phyloP scores from a whole-genome alignment of 1,140 invertebrate genomes.

The Drosophila baimaii region DNA sequence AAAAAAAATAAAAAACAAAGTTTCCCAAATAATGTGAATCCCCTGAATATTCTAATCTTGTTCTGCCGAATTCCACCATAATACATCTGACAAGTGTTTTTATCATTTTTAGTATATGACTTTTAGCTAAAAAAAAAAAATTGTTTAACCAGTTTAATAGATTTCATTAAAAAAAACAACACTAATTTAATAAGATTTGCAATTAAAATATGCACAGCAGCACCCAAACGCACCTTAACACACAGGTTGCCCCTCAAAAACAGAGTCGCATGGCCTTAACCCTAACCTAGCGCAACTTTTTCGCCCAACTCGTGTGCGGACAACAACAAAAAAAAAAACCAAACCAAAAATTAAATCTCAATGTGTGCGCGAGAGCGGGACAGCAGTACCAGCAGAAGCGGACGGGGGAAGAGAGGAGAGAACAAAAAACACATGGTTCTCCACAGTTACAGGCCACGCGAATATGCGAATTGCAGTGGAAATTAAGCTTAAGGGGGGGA shows the following conservation, averaged over 20 bases:
- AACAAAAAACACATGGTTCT: constrained; percentile 42
- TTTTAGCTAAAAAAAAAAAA: not conserved
- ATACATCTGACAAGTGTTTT: not conserved
- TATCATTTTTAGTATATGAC: not conserved
- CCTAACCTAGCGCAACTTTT: constrained; percentile 74
- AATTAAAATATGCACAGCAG: not conserved
- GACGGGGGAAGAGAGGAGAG: constrained; percentile 2
- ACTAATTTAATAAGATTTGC: not conserved
- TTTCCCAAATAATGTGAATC: not conserved
- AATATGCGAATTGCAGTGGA: constrained; percentile 20
- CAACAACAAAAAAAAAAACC: constrained; percentile 15
- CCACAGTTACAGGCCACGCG: constrained; percentile 42
- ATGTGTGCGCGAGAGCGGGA: constrained; percentile 14
- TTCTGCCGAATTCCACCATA: not conserved
- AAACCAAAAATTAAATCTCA: constrained; percentile 7
- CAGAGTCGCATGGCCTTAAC: constrained; percentile 68
- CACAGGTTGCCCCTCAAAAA: constrained; percentile 31
- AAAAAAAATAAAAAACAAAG: not conserved
- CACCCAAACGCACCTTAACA: constrained; percentile 23
- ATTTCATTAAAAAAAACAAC: not conserved
- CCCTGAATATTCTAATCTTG: not conserved
- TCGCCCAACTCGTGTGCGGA: constrained; percentile 33
- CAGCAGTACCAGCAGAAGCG: constrained; percentile 4
- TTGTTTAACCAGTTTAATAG: not conserved
- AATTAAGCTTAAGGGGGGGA: not conserved